Evolutionary conservation across 2,888 invertebrate species (phyloP), one percentile per base, ranked within the genome.

Genomic region (Bellardia bayeri): DNA sequence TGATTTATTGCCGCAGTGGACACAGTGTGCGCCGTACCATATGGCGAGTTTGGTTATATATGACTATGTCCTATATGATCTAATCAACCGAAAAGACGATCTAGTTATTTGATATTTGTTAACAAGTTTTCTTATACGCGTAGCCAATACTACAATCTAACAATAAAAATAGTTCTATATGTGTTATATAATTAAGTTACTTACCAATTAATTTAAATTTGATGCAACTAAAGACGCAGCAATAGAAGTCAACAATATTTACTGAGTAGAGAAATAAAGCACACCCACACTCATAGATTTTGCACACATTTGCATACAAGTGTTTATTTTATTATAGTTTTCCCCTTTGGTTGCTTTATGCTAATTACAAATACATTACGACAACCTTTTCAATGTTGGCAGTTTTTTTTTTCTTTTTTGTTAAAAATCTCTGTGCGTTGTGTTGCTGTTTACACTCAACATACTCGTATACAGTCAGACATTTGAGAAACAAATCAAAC

Each of bases 341-440:
- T 45, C 64, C 49, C 49, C 13, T 51, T 63, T 56, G 40, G 54
- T 56, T 72, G 71, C 33, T 56, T 56, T 80, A 72, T 64, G 71
- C 63, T 80, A 64, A 81, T 81, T 81, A 40, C 72, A 56, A 66
- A 72, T 45, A 64, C 51, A 64, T 61, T 42, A 80, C 51, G 54
- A 54, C 72, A 72, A 66, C 81, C 81, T 66, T 81, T 81, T 81
- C 81, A 61, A 49, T 81, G 81, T 81, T 72, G 61, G 16, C 6
- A 72, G 14, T 51, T 51, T 49, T 51, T 80, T 79, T 61, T 33
- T 45, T 16, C 16, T n/a, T 64, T 9, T 2, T 64, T 63, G 37
- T 30, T 63, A 2, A 37, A 7, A 33, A 6, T 2, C 14, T 33
- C 37, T n/a, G 23, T 23, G 9, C 16, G 23, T 56, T 56, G 56